Base-by-base conservation (phyloP, 1,140 invertebrate genomes). In the Kradibia gibbosae region DNA sequence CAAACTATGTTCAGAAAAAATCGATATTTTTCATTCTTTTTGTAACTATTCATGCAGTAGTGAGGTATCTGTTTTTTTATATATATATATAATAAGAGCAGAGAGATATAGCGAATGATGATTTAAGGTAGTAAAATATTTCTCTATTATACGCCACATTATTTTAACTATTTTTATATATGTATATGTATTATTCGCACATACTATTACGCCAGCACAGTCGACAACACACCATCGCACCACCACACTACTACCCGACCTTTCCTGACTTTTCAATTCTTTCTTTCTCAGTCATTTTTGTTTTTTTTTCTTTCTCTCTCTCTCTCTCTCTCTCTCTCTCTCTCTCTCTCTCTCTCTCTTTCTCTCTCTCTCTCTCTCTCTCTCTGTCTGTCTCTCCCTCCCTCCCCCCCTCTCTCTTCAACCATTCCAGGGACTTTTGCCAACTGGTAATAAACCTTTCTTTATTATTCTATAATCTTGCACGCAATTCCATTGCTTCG, bases 391-490 rank as follows among this genome's bases (percentile, higher is more conserved):
- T 75, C 17, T 62, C 48, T 45, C 48, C 48, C 48, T 55, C 17
- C 25, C 60, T 39, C 50, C 28, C 39, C 28, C 45, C 10, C 17
- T 34, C 45, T 22, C 20, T 25, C n/a, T 48, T 45, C 70, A 17
- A 55, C 48, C 10, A 48, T 48, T 31, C 25, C 22, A 36, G 67
- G 22, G 53, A 79, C 55, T 80, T 80, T 80, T 25, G 31, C 3
- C 75, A 42, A 45, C 34, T 39, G 28, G 70, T 60, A 80, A 80
- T 80, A 80, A 73, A 80, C 78, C 78, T 80, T 65, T 73, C 70
- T 73, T 80, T 65, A 80, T 74, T 71, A 72, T 80, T 80, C 78
- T 73, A 74, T 73, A 80, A 80, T 73, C 67, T 73, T 25, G 48
- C 11, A 34, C 34, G 57, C 57, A 42, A 13, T 62, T 22, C 15